A percentile compares a stretch with the other conserved stretches of the same genome.
Evolutionary conservation across 1,140 invertebrate genomes (phyloP).

Genomic region (Tribolium castaneum): DNA sequence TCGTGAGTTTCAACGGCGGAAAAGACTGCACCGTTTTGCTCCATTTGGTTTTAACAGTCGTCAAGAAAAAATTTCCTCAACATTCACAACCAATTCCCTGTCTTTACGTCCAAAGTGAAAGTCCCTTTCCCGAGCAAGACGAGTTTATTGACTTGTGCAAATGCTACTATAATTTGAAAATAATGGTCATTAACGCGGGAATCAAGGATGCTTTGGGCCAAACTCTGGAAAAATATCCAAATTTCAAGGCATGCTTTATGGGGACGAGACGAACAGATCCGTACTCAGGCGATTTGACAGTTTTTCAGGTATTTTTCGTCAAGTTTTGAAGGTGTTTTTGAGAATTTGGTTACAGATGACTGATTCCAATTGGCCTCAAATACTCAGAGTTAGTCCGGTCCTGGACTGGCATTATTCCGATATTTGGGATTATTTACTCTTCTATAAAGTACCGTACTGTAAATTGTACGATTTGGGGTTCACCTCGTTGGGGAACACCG

Average conservation of each 20-base stretch:
- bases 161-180: constrained; percentile 78
- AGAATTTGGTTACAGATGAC: constrained; percentile 73
- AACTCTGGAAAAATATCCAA: constrained; percentile 72
- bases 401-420: constrained; percentile 90
- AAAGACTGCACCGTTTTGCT: constrained; percentile 96
- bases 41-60: constrained; percentile 77
- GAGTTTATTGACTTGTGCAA: constrained; percentile 80
- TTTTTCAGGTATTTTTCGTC: constrained; percentile 72
- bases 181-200: constrained; percentile 76
- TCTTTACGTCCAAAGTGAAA: constrained; percentile 79
- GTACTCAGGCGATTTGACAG: constrained; percentile 72
- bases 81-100: constrained; percentile 62
- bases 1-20: constrained; percentile 95
- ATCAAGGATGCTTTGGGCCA: constrained; percentile 77
- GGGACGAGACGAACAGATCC: constrained; percentile 90
- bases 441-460: constrained; percentile 87
- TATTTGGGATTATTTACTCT: constrained; percentile 88
- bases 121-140: constrained; percentile 89
- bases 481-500: constrained; percentile 84
- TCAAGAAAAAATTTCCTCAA: constrained; percentile 67
- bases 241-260: constrained; percentile 87
- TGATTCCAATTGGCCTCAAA: constrained; percentile 87
- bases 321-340: neutral
- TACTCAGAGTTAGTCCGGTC: constrained; percentile 89
- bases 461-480: constrained; percentile 89